Percentiles rank a stretch among this genome's conserved stretches.
Evolutionary conservation across 2,113 vertebrate genomes (phyloP).

Genomic region (Gorsachius goisagi): DNA sequence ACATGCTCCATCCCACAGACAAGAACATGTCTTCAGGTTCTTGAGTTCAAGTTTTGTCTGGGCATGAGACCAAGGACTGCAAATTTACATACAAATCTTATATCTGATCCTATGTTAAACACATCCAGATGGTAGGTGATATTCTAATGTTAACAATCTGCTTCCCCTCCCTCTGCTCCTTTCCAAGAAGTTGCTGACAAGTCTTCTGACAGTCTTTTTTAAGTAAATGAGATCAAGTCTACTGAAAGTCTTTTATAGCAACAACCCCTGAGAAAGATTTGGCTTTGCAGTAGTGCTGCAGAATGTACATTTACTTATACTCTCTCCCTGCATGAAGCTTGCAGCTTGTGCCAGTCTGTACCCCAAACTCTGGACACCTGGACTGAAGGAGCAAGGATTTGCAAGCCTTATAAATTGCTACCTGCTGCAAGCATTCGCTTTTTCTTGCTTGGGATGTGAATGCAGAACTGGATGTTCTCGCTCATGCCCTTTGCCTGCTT

Average conservation of each 20-base stretch:
- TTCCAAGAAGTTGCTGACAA: constrained; percentile 60
- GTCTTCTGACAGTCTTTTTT: constrained; percentile 46
- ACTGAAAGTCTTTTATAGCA: constrained; percentile 17
- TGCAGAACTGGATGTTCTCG: rapidly evolving
- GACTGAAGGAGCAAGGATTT: background rate
- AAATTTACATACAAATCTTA: constrained; percentile 28
- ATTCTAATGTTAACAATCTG: constrained; percentile 57
- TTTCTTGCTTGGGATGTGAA: background rate
- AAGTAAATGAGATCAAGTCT: constrained; percentile 41
- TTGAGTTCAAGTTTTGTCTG: constrained; percentile 36
- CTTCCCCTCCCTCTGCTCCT: constrained; percentile 42
- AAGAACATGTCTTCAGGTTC: background rate
- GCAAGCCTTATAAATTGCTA: background rate
- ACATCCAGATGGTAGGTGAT: constrained; percentile 58
- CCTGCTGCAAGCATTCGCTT: background rate
- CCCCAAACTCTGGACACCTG: background rate
- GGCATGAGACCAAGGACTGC: constrained; percentile 45
- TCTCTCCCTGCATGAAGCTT: background rate
- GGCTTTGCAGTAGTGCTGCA: background rate
- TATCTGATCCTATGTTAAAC: constrained; percentile 43
- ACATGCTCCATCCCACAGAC: background rate
- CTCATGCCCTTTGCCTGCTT: background rate
- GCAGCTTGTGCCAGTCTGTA: background rate
- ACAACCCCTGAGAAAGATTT: background rate
- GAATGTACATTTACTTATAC: background rate